Base-by-base conservation (phyloP, 1,140 invertebrate genomes). In the Cherax destructor region DNA sequence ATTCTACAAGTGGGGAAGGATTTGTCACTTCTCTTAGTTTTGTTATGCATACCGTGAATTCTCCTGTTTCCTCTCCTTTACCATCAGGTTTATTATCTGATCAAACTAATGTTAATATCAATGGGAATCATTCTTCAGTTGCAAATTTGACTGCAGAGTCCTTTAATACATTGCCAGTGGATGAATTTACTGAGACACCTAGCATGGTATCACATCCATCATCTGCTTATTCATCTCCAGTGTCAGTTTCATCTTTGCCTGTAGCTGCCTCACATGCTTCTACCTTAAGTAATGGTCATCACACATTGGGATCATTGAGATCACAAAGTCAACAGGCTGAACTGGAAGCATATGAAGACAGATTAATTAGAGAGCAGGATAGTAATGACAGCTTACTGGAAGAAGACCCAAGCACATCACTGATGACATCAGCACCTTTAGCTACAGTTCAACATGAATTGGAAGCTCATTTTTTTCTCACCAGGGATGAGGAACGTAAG, bases 401-500 rank as follows among this genome's bases (percentile, higher is more conserved):
- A 88, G 41, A 87, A 49, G 87, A 74, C 61, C 50, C 65, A 72
- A 52, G 30, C 47, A 18, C 16, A 49, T 6, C 49, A 16, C 16
- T 76, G 49, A 4, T 88, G 56, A 88, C 87, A 52, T 69, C 79
- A 21, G 50, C 78, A 83, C 79, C 87, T 56, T 49, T 88, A 11
- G 56, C 49, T 47, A 81, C 61, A 80, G 41, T n/a, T n/a, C 59
- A 78, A 18, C 56, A 61, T 47, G 85, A 77, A 30, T 6, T 59
- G 10, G 49, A 72, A 59, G 49, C 79, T 24, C 41, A 81, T 6
- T 11, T 30, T 16, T 80, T 81, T 30, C 41, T 88, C 13, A 88
- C 61, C 49, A 69, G 87, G 72, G 87, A 88, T 81, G 87, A 80
- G 18, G 87, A 88, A 56, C 77, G 87, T 69, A 88, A 83, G 49